Conservation (phyloP, 1,140 invertebrate species). For the Lepidostoma basale region DNA sequence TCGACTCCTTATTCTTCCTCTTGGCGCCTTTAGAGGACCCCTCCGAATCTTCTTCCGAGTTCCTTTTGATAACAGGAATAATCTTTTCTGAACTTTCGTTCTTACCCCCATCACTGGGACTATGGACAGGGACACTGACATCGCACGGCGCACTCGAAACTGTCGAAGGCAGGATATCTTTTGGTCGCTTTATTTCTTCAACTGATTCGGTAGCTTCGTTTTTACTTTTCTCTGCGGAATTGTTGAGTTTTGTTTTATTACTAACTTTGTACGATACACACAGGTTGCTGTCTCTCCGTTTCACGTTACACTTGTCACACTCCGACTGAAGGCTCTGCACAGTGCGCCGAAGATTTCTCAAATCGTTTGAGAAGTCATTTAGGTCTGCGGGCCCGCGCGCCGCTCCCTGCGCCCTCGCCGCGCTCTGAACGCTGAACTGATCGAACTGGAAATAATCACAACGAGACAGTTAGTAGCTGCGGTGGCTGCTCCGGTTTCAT, state of each 20-base stretch:
- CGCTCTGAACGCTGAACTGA: constrained; percentile 7
- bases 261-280: constrained; percentile 38
- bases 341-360: constrained; percentile 28
- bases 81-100: background rate
- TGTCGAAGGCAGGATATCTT: background rate
- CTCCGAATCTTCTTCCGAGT: constrained; percentile 21
- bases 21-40: constrained; percentile 33
- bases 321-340: constrained; percentile 35
- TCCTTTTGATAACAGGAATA: background rate
- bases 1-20: constrained; percentile 37
- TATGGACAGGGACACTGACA: background rate
- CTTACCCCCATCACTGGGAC: background rate
- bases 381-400: constrained; percentile 3
- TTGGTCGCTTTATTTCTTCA: background rate
- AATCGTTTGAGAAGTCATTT: constrained; percentile 26
- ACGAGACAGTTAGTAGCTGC: too few species aligned
- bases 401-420: background rate
- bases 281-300: constrained; percentile 36
- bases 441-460: constrained; percentile 27
- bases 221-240: background rate
- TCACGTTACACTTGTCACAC: constrained; percentile 33
- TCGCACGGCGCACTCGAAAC: background rate
- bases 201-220: background rate
- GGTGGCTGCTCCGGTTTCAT: too few species aligned
- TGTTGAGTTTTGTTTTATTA: constrained; percentile 33